A percentile compares a stretch with the other conserved stretches of the same genome.
These are phyloP conservation scores for Chaetorhynchus papuensis DNA, from an alignment of 2,113 vertebrate species.

Conservation along the genomic window DNA sequence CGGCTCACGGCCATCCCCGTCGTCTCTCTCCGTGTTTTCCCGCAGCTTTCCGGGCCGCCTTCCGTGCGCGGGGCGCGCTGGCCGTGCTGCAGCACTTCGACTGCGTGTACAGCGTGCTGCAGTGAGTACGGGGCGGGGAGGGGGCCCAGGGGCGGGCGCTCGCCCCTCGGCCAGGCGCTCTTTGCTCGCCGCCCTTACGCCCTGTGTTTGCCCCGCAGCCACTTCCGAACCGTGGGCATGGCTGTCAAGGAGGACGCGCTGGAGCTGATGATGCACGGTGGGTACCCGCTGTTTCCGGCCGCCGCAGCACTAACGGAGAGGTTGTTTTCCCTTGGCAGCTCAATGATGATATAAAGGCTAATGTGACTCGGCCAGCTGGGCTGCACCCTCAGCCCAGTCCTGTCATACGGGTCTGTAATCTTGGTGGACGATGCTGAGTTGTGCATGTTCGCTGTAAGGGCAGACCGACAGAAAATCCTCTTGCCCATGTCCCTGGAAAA, in stretches of 20 bases:
- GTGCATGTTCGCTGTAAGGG: slow-evolving; percentile 77
- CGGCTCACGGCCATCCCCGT: background rate
- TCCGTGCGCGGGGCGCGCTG: slow-evolving; percentile 78
- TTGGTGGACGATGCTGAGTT: slow-evolving; percentile 73
- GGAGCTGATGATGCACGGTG: slow-evolving; percentile 86
- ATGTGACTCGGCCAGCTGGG: slow-evolving; percentile 71
- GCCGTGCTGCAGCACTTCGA: slow-evolving; percentile 91
- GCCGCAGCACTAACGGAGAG: background rate
- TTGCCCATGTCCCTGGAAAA: background rate
- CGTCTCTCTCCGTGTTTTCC: background rate
- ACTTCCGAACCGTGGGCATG: slow-evolving; percentile 72
- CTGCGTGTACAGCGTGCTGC: slow-evolving; percentile 83
- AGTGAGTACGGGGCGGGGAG: slow-evolving; percentile 75
- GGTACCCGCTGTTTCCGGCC: background rate
- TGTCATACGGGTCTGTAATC: slow-evolving; percentile 74
- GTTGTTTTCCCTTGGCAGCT: slow-evolving; percentile 4
- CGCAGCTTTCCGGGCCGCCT: slow-evolving; percentile 78
- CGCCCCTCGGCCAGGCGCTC: no score
- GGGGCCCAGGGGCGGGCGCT: background rate
- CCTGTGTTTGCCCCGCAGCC: slow-evolving; percentile 60
- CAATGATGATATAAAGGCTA: slow-evolving; percentile 79
- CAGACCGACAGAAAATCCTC: slow-evolving; percentile 70
- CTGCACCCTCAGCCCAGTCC: slow-evolving; percentile 34
- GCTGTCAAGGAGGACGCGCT: slow-evolving; percentile 84
- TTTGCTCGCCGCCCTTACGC: background rate